Conservation (phyloP, 2,888 invertebrate species). For the Ochropleura plecta region DNA sequence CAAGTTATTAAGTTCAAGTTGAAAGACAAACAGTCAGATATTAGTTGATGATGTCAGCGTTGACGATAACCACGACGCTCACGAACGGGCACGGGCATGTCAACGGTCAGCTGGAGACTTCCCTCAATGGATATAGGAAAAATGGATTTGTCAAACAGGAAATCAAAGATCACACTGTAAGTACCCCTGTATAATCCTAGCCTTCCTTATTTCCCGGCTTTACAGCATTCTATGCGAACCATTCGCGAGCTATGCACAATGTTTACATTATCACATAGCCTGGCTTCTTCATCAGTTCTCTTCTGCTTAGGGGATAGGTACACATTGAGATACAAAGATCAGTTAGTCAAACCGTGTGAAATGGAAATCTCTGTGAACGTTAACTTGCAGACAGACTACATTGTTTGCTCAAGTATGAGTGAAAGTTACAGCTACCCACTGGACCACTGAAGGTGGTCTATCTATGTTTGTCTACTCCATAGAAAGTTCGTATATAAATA, state of each 20-base stretch:
- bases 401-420: conserved; percentile 59
- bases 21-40: conserved; percentile 57
- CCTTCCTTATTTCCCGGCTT: conserved; percentile 15
- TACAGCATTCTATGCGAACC: conserved; percentile 20
- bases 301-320: not conserved
- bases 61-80: conserved; percentile 85
- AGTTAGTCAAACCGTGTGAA: conserved; percentile 23
- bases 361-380: conserved; percentile 29
- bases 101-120: conserved; percentile 82
- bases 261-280: conserved; percentile 21
- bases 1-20: conserved; percentile 44
- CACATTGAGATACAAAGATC: conserved; percentile 12
- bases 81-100: conserved; percentile 83
- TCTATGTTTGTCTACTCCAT: conserved; percentile 60
- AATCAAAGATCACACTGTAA: conserved; percentile 77
- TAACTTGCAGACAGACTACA: conserved; percentile 23
- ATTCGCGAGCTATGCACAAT: not conserved
- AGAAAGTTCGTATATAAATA: conserved; percentile 62
- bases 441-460: conserved; percentile 55
- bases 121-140: conserved; percentile 83
- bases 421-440: conserved; percentile 65
- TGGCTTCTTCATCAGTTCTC: not conserved
- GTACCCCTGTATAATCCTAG: conserved; percentile 61
- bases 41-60: conserved; percentile 81
- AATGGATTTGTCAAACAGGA: conserved; percentile 83